phyloP scores from a whole-genome alignment of 2,797 vertebrate genomes.

The Rhyacichthys aspro region DNA sequence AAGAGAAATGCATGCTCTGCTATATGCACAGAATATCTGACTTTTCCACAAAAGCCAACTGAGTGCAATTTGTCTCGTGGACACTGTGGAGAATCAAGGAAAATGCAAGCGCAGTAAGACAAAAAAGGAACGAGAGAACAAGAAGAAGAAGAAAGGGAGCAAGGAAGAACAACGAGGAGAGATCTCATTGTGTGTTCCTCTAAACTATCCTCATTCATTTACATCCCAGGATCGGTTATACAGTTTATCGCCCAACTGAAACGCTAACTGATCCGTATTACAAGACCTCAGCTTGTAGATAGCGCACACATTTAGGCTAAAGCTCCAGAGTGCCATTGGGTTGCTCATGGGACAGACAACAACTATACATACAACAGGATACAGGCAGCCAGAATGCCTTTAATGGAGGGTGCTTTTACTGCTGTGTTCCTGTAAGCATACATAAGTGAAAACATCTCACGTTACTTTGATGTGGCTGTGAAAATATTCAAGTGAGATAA shows the following conservation, averaged over 20 bases:
- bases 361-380: slow-evolving; percentile 42
- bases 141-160: slow-evolving; percentile 8
- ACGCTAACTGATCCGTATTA: slow-evolving; percentile 18
- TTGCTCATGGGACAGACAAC: slow-evolving; percentile 40
- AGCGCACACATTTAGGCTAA: slow-evolving; percentile 45
- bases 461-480: slow-evolving; percentile 50
- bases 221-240: not conserved
- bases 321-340: slow-evolving; percentile 44
- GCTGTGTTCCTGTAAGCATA: slow-evolving; percentile 65
- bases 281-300: slow-evolving; percentile 14
- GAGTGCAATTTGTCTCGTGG: slow-evolving; percentile 61
- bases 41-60: slow-evolving; percentile 40
- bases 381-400: slow-evolving; percentile 49
- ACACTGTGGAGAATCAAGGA: slow-evolving; percentile 49
- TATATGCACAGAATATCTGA: slow-evolving; percentile 53
- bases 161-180: slow-evolving; percentile 2
- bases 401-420: slow-evolving; percentile 67
- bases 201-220: slow-evolving; percentile 10
- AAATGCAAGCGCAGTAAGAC: slow-evolving; percentile 51
- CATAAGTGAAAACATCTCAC: slow-evolving; percentile 57
- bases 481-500: slow-evolving; percentile 46
- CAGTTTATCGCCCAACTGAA: slow-evolving; percentile 10
- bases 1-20: slow-evolving; percentile 60
- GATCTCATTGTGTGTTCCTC: slow-evolving; percentile 7
- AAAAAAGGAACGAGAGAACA: slow-evolving; percentile 11